phyloP scores from a whole-genome alignment of 2,797 vertebrate genomes.

The Myotis planiceps region DNA sequence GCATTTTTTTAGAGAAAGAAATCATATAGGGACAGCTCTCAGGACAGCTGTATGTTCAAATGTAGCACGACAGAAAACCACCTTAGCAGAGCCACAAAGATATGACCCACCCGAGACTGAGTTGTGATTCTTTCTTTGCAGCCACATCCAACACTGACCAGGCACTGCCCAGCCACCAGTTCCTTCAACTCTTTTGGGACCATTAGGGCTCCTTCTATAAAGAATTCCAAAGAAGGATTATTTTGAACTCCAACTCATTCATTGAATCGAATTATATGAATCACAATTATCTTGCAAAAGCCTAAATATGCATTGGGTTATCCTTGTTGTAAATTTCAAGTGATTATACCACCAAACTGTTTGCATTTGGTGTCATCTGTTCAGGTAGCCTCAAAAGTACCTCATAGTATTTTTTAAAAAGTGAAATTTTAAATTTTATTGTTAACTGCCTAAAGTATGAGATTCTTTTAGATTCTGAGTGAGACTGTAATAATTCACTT shows the following conservation, averaged over 20 bases:
- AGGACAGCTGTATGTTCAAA: not conserved
- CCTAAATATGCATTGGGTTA: not conserved
- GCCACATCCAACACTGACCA: not conserved
- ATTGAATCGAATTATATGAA: not conserved
- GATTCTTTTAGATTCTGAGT: not conserved
- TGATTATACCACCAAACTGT: not conserved
- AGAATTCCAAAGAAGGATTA: not conserved
- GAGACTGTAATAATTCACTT: not conserved
- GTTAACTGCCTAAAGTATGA: not conserved
- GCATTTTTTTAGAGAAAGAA: not conserved
- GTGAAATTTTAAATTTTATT: not conserved
- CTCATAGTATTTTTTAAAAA: not conserved
- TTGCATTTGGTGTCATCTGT: not conserved
- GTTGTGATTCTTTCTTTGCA: not conserved
- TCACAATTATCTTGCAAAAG: not conserved
- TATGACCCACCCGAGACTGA: not conserved
- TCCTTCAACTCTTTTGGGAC: not conserved
- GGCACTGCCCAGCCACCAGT: not conserved
- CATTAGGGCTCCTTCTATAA: not conserved
- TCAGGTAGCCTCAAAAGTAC: not conserved
- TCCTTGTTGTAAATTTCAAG: not conserved
- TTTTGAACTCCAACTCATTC: constrained; percentile 19
- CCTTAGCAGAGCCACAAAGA: not conserved
- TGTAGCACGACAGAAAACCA: not conserved
- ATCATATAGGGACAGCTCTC: not conserved